phyloP scores from a whole-genome alignment of 1,140 invertebrate genomes.

The Brachionus sp. region DNA sequence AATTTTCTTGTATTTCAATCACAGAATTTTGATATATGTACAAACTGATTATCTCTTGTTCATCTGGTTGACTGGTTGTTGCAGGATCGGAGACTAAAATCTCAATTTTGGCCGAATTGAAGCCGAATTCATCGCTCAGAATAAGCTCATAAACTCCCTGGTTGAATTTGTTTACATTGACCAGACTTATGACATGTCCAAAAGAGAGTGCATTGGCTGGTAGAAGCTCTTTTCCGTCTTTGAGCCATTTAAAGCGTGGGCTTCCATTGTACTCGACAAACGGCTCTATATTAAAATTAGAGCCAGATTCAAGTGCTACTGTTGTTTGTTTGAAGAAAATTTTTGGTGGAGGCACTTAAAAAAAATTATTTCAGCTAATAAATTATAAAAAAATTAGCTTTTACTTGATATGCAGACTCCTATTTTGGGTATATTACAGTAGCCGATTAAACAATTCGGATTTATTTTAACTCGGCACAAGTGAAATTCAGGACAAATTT shows the following conservation, averaged over 20 bases:
- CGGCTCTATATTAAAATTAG: slow-evolving; percentile 27
- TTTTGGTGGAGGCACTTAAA: not conserved
- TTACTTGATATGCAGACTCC: not conserved
- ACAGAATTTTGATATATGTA: not conserved
- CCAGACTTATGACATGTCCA: not conserved
- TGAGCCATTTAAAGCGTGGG: not conserved
- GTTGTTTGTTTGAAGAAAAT: not conserved
- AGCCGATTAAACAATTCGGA: not conserved
- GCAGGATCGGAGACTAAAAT: not conserved
- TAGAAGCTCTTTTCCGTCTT: not conserved
- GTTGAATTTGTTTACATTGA: not conserved
- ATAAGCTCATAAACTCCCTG: not conserved
- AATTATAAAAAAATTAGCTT: not conserved
- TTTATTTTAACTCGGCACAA: not conserved
- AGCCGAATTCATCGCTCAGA: slow-evolving; percentile 4
- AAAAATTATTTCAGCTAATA: not conserved
- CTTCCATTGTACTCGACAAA: not conserved
- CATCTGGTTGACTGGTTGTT: not conserved
- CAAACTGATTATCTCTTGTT: not conserved
- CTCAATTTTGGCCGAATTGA: not conserved
- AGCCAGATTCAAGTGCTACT: not conserved
- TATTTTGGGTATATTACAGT: not conserved
- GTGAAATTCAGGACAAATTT: not conserved
- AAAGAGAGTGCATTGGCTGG: not conserved
- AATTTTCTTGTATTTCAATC: not conserved